Conservation (phyloP, 2,113 vertebrate species). For the Cyanistes caeruleus region DNA sequence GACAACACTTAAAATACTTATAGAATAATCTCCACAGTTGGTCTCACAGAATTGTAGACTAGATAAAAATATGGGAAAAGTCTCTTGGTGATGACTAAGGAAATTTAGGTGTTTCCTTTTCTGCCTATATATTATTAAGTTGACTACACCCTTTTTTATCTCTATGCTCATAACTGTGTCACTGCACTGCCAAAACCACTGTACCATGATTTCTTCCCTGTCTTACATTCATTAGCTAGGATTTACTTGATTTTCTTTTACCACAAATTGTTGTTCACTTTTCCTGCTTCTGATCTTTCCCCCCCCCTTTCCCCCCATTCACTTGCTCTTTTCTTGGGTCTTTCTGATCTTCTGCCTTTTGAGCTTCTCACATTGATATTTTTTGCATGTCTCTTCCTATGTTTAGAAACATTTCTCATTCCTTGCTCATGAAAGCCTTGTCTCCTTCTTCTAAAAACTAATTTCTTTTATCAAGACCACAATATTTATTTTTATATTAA, state of each 20-base stretch:
- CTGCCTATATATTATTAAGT: not conserved
- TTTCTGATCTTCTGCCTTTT: constrained; percentile 38
- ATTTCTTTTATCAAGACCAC: not conserved
- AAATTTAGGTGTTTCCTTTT: not conserved
- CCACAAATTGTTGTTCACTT: constrained; percentile 7
- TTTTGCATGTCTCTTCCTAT: not conserved
- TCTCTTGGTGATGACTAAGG: not conserved
- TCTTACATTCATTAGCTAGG: not conserved
- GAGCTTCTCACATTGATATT: not conserved
- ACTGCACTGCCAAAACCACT: not conserved
- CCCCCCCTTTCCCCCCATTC: not conserved
- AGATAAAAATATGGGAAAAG: not conserved
- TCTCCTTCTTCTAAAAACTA: not conserved
- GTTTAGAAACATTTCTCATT: constrained; percentile 10
- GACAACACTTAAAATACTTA: not conserved
- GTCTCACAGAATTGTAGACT: not conserved
- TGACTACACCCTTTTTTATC: not conserved
- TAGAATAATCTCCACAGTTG: not conserved
- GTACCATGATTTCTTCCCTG: not conserved
- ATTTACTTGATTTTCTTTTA: constrained; percentile 12
- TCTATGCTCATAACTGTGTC: accelerated
- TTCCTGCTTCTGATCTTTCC: constrained; percentile 25
- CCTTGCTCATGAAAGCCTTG: not conserved
- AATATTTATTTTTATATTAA: not conserved
- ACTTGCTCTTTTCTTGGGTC: not conserved